A percentile compares a stretch with the other conserved stretches of the same genome.
phyloP scores from a whole-genome alignment of 2,888 invertebrate genomes.

The Dendrolimus houi region DNA sequence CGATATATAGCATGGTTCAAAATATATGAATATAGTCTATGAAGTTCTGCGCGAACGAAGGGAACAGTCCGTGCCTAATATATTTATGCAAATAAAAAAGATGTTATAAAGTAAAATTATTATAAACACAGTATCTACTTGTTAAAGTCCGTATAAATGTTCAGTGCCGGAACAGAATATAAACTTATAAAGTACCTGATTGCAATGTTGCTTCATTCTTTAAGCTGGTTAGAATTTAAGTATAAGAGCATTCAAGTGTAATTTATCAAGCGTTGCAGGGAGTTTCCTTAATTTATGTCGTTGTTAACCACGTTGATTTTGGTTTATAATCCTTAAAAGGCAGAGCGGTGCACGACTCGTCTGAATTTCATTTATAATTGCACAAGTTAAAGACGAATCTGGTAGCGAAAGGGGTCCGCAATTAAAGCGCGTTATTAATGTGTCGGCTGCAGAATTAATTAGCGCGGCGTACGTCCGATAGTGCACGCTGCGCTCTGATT shows the following conservation, averaged over 20 bases:
- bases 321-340: constrained; percentile 52
- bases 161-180: no score
- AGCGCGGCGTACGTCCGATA: constrained; percentile 29
- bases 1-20: no score
- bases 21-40: no score
- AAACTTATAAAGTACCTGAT: no score
- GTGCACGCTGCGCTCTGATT: constrained; percentile 33
- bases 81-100: no score
- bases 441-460: constrained; percentile 43
- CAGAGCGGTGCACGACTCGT: constrained; percentile 18
- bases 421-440: constrained; percentile 44
- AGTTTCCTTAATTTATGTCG: constrained; percentile 48
- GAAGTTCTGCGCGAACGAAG: no score
- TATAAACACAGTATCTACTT: no score
- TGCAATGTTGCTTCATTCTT: no score
- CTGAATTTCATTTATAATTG: constrained; percentile 30
- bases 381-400: constrained; percentile 33
- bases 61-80: no score
- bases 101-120: no score
- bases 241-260: constrained; percentile 34
- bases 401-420: constrained; percentile 32
- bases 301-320: constrained; percentile 44
- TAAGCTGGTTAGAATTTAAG: constrained; percentile 18
- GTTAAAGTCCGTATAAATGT: no score
- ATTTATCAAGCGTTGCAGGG: constrained; percentile 49